Evolutionary conservation across 2,797 vertebrate genomes (phyloP).

Genomic region (Sebastes reedi): DNA sequence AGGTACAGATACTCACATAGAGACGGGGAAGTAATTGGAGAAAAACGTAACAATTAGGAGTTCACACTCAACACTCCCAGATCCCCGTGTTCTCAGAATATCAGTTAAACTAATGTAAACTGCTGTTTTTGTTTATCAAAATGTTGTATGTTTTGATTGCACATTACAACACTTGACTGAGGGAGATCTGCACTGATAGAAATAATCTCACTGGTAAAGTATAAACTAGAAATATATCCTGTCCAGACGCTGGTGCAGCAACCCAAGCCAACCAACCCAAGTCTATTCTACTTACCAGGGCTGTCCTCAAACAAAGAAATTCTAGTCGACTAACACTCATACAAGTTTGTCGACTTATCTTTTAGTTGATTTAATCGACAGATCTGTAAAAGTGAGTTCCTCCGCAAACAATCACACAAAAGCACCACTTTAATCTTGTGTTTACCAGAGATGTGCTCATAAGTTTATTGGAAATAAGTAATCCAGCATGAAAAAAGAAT

Average conservation of each 20-base stretch:
- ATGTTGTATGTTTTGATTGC: background rate
- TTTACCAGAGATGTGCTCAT: too few species aligned
- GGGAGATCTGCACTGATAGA: background rate
- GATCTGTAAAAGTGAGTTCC: too few species aligned
- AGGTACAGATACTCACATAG: background rate
- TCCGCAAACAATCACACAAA: too few species aligned
- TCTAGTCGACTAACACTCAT: too few species aligned
- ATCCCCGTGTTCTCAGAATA: background rate
- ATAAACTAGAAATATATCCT: background rate
- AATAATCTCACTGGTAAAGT: background rate
- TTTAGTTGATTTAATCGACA: too few species aligned
- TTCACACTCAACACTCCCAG: conserved; percentile 2
- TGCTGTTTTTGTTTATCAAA: background rate
- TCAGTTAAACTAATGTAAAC: background rate
- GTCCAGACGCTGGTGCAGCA: background rate
- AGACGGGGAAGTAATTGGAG: background rate
- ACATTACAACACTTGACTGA: background rate
- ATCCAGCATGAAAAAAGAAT: too few species aligned
- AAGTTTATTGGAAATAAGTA: too few species aligned
- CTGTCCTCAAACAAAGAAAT: too few species aligned
- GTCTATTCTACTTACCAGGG: background rate
- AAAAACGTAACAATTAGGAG: conserved; percentile 2
- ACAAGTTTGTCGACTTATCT: too few species aligned
- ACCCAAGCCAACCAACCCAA: background rate
- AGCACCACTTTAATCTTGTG: too few species aligned